These are phyloP conservation scores for Drosophila antonietae DNA, from an alignment of 2,888 invertebrate genomes.

Conservation along the genomic window DNA sequence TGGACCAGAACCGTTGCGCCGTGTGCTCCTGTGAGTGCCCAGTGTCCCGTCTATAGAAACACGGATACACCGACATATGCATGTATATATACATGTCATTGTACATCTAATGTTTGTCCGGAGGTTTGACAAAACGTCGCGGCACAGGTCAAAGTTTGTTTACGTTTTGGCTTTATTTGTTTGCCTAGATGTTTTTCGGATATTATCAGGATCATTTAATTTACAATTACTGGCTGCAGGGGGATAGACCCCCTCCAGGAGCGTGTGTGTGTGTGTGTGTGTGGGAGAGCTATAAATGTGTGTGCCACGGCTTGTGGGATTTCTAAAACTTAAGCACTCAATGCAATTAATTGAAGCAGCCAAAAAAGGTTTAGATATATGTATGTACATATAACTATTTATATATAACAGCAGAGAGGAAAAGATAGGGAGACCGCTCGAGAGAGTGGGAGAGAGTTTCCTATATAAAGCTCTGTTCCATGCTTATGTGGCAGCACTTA, in stretches of 20 bases:
- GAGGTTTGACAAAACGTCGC: slow-evolving; percentile 60
- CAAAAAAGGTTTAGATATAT: slow-evolving; percentile 26
- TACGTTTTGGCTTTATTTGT: slow-evolving; percentile 74
- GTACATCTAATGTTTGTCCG: slow-evolving; percentile 26
- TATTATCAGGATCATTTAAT: slow-evolving; percentile 80
- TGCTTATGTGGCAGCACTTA: slow-evolving; percentile 26
- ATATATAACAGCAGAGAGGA: background rate
- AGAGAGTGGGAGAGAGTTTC: background rate
- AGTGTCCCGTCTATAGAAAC: slow-evolving; percentile 24
- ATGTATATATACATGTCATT: slow-evolving; percentile 10
- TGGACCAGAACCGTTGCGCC: slow-evolving; percentile 82
- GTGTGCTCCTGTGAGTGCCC: slow-evolving; percentile 69
- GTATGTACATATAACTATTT: background rate
- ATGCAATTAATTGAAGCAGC: slow-evolving; percentile 64
- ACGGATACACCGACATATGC: too few relatives aligned
- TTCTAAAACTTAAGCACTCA: slow-evolving; percentile 64
- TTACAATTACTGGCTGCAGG: slow-evolving; percentile 72
- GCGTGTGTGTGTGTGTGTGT: background rate
- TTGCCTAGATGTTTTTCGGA: slow-evolving; percentile 76
- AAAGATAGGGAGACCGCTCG: background rate
- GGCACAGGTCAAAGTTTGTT: slow-evolving; percentile 71
- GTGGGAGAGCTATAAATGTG: slow-evolving; percentile 13
- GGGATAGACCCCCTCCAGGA: background rate
- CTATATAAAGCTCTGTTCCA: slow-evolving; percentile 30
- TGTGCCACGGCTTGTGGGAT: slow-evolving; percentile 39